Evolutionary conservation across 2,888 invertebrate species (phyloP), one percentile per base, ranked within the genome.

Genomic region (Drosophila suboccidentalis): DNA sequence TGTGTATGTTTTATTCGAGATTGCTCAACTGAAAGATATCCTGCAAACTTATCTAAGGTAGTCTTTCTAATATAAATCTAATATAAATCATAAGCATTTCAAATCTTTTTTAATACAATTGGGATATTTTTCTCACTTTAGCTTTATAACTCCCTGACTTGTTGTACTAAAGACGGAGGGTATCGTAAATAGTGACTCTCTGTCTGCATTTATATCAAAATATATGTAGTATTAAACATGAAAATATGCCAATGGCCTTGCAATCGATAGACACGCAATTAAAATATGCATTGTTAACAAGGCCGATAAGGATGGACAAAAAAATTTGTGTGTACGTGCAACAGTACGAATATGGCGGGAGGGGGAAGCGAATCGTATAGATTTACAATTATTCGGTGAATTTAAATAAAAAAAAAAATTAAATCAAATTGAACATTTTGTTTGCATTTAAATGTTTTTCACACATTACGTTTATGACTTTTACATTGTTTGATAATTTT

Each of bases 251-350:
- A 70, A 77, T 61, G 64, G 59, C 67, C 70, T 66, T 73, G 64
- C 53, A 34, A 54, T 13, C 60, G 74, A 66, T 73, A 51, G 53
- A 69, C 50, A 60, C 55, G 44, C 58, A 70, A 74, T 80, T 77
- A 51, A 75, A 61, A 77, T 61, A 70, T 72, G 71, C 71, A 84
- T 77, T 87, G 87, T 81, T 79, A 79, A 87, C 77, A 81, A 53
- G 54, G 53, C 62, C 22, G 71, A 82, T 65, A 80, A 58, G 67
- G 58, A 53, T 46, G 15, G 34, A 36, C 38, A 53, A 26, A 49
- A 49, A 39, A 39, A 46, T 22, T 6, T 17, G 13, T 39, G 32
- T 53, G 36, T 34, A 39, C 49, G 34, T 49, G 49, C 11, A 32
- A 29, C 47, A 29, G 11, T 34, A 3, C 1, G 9, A 46, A 6